Conservation (phyloP, 92 coral and sea anemone species). For the Porites divaricata region DNA sequence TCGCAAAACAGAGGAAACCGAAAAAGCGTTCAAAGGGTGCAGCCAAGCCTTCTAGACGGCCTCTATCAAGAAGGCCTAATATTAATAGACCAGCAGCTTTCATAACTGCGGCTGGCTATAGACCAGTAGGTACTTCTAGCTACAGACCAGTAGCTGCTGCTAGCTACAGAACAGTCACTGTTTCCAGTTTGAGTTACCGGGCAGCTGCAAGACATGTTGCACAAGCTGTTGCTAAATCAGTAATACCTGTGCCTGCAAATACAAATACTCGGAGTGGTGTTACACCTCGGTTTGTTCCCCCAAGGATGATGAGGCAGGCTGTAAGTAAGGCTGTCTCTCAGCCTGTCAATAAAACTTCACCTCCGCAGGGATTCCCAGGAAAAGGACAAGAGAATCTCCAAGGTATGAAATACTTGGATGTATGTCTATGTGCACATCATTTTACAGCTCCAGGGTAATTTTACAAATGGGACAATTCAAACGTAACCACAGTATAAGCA, state of each 20-base stretch:
- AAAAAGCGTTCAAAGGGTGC: slow-evolving; percentile 62
- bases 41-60: slow-evolving; percentile 43
- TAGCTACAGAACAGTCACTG: no score
- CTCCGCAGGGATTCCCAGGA: not conserved
- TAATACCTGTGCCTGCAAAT: not conserved
- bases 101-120: no score
- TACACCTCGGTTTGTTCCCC: slow-evolving; percentile 64
- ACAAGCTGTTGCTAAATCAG: not conserved
- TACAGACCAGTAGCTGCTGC: not conserved
- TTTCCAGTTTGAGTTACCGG: not conserved
- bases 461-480: no score
- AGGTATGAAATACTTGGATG: no score
- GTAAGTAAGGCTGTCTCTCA: not conserved
- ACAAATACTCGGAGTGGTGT: not conserved
- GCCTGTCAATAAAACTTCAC: not conserved
- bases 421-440: no score
- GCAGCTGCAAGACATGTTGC: not conserved
- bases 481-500: no score
- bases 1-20: slow-evolving; percentile 94
- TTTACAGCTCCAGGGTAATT: no score
- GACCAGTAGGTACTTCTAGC: not conserved
- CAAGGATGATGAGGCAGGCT: slow-evolving; percentile 52
- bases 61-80: not conserved
- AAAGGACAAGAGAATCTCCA: slow-evolving; percentile 11
- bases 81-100: not conserved